phyloP scores from a whole-genome alignment of 2,797 vertebrate species.

The Lophius americanus region DNA sequence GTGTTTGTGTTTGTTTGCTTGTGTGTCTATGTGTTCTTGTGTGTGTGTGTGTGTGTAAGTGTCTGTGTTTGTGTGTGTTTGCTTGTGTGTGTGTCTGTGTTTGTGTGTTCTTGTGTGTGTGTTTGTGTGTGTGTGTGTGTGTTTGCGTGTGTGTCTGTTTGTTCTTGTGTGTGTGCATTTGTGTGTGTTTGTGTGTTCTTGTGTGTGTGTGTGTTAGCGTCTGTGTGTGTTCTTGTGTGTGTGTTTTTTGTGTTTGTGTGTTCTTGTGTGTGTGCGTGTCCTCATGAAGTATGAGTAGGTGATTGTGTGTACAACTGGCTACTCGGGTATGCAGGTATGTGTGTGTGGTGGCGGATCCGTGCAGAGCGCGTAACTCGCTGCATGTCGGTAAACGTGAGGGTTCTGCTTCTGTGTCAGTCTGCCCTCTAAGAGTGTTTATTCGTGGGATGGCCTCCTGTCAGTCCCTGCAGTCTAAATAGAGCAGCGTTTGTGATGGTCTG shows the following conservation, averaged over 20 bases:
- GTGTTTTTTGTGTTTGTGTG: too few relatives aligned
- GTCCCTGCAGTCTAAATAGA: slow-evolving; percentile 52
- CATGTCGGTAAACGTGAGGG: slow-evolving; percentile 25
- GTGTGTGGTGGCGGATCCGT: neutral
- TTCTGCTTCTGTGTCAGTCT: slow-evolving; percentile 19
- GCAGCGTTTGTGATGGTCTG: slow-evolving; percentile 55
- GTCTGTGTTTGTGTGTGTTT: too few relatives aligned
- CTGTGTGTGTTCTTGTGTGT: too few relatives aligned
- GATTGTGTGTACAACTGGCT: slow-evolving; percentile 1
- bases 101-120: too few relatives aligned
- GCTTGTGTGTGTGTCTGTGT: too few relatives aligned
- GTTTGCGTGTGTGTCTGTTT: too few relatives aligned
- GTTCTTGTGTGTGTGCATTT: too few relatives aligned
- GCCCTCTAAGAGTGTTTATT: slow-evolving; percentile 11
- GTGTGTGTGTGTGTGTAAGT: neutral
- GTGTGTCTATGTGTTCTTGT: too few relatives aligned
- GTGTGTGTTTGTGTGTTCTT: too few relatives aligned
- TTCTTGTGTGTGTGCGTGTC: neutral
- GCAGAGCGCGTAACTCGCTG: slow-evolving; percentile 2
- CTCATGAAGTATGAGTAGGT: neutral
- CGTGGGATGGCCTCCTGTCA: slow-evolving; percentile 27
- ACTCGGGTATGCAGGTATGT: slow-evolving; percentile 32
- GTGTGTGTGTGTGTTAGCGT: too few relatives aligned
- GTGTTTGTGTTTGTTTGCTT: too few relatives aligned
- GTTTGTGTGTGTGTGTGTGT: too few relatives aligned